Evolutionary conservation across 2,888 invertebrate genomes (phyloP), one percentile per base, ranked within the genome.

Genomic region (Orgyia antiqua): DNA sequence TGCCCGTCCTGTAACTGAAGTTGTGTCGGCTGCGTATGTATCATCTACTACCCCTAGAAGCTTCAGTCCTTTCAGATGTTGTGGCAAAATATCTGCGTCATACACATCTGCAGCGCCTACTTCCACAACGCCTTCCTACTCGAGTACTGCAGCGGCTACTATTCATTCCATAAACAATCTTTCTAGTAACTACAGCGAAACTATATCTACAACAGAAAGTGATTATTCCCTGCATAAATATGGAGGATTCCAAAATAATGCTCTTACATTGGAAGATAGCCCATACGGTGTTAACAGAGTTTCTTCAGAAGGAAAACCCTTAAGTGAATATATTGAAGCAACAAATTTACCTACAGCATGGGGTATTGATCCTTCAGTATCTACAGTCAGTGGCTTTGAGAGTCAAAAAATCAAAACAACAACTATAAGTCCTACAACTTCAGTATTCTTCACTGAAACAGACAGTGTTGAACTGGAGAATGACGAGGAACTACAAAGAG

Each of bases 401-500:
- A 83, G 83, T 35, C 78, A 84, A 33, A 80, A 69, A 42, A 73
- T 83, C 15, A 71, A 56, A 40, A 56, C 73, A 0, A 70, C 67
- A 1, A 63, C 68, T 7, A 34, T 43, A 7, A 58, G 67, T 23
- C 71, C 78, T 2, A 69, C 75, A 1, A 75, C 77, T 9, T 61
- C 73, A 5, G 58, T 87, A 46, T 68, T 78, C 68, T 62, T 75
- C 51, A 56, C 87, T 48, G 58, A 88, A 69, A 61, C 72, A 1
- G 82, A 82, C 27, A 83, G 74, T 35, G 56, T 72, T 10, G 84
- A 84, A 48, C 50, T 78, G 27, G 89, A 89, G 27, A 89, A 90
- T 40, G 88, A 88, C 23, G 91, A 91, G 57, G 88, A 90, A 60
- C 65, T 92, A 21, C 91, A 91, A 70, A 87, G 90, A 39, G 91